A percentile compares a stretch with the other conserved stretches of the same genome.
Conservation (phyloP, 2,113 vertebrate species). For the Aramus guarauna region DNA sequence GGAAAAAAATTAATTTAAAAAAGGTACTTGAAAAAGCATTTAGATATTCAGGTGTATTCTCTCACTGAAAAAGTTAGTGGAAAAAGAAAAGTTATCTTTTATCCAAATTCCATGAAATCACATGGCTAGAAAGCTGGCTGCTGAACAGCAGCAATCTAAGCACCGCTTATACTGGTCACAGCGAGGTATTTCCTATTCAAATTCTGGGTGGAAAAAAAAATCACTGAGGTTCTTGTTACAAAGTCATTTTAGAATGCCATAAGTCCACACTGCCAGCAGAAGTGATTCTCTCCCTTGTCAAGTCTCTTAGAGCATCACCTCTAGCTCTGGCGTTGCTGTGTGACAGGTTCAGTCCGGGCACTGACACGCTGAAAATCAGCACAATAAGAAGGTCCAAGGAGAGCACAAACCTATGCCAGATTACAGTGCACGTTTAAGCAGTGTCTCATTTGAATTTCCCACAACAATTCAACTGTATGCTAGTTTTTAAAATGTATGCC, state of each 20-base stretch:
- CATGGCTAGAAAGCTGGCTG: background rate
- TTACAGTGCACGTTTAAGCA: background rate
- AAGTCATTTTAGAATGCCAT: background rate
- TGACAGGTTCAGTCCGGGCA: background rate
- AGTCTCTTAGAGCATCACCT: background rate
- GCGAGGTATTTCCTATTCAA: background rate
- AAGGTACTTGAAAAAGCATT: background rate
- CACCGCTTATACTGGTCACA: background rate
- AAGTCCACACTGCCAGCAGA: background rate
- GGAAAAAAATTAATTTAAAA: background rate
- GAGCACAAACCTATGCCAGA: background rate
- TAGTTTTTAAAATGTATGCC: background rate
- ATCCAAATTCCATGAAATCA: background rate
- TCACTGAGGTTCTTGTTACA: background rate
- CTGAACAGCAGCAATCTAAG: background rate
- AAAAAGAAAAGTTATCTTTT: background rate
- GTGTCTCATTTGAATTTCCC: background rate
- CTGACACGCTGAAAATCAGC: background rate
- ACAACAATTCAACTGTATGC: background rate
- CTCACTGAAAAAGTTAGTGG: background rate
- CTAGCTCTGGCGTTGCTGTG: fast-evolving
- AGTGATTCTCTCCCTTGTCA: background rate
- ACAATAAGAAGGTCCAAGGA: background rate
- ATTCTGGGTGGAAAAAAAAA: background rate
- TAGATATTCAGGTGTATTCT: background rate